A percentile compares a stretch with the other conserved stretches of the same genome.
These are phyloP conservation scores for Isotomurus palustris DNA, from an alignment of 2,888 invertebrate species.

Conservation along the genomic window DNA sequence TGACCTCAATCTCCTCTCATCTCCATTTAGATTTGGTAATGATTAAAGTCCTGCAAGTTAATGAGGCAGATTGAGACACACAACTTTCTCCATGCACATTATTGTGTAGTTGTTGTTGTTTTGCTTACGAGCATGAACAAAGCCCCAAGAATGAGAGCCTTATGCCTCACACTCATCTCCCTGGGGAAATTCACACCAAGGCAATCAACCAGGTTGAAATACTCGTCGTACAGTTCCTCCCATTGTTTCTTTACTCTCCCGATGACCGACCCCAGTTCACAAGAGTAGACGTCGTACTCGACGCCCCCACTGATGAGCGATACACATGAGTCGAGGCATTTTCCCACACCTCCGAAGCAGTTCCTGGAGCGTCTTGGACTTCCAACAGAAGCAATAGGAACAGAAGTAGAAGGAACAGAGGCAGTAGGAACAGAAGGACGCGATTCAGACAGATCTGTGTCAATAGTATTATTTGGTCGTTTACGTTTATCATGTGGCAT, in stretches of 20 bases:
- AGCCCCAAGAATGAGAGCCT: slow-evolving; percentile 26
- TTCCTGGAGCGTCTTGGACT: neutral
- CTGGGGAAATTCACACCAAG: slow-evolving; percentile 33
- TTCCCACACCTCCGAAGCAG: neutral
- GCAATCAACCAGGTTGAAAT: slow-evolving; percentile 18
- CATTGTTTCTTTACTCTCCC: slow-evolving; percentile 23
- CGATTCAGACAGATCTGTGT: no score
- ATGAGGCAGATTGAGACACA: neutral
- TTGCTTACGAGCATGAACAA: slow-evolving; percentile 26
- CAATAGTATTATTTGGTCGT: no score
- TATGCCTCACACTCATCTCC: slow-evolving; percentile 34
- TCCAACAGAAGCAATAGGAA: neutral
- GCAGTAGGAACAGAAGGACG: no score
- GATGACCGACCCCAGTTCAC: slow-evolving; percentile 17
- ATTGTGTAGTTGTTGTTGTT: neutral
- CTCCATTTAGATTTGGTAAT: slow-evolving; percentile 20
- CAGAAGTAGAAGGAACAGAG: neutral
- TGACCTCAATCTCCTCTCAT: no score
- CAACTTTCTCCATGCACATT: neutral
- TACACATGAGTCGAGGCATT: slow-evolving; percentile 3
- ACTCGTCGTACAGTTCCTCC: slow-evolving; percentile 19
- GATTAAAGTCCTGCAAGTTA: slow-evolving; percentile 33
- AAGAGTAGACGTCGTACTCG: slow-evolving; percentile 32
- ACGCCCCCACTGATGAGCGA: slow-evolving; percentile 21
- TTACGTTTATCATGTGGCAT: no score